A percentile compares a stretch with the other conserved stretches of the same genome.
These are phyloP conservation scores for Leucosticte australis DNA, from an alignment of 2,113 vertebrate species.

Conservation along the genomic window DNA sequence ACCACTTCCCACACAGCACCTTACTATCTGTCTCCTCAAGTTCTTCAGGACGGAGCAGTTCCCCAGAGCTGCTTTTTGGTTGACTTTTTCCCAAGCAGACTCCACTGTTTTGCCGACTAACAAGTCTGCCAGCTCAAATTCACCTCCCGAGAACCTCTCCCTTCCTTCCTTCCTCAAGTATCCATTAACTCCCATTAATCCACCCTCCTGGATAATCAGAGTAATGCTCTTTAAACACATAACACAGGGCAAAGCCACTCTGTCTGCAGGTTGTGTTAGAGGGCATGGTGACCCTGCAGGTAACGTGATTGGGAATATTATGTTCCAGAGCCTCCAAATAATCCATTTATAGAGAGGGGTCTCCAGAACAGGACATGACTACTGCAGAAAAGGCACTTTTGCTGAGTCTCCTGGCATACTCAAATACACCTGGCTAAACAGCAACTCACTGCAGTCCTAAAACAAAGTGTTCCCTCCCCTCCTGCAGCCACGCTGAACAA, in stretches of 20 bases:
- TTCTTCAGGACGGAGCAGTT: not conserved
- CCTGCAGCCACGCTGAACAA: not conserved
- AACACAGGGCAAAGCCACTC: not conserved
- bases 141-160: not conserved
- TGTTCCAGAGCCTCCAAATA: not conserved
- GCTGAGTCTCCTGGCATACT: not conserved
- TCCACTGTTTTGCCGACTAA: not conserved
- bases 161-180: not conserved
- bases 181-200: not conserved
- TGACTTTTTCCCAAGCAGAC: not conserved
- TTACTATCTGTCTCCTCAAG: not conserved
- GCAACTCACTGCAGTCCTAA: not conserved
- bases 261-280: not conserved
- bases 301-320: not conserved
- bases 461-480: not conserved
- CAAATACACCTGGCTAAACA: not conserved
- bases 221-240: conserved; percentile 20
- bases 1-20: not conserved
- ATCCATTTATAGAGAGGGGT: not conserved
- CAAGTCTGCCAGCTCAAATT: not conserved
- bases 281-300: not conserved
- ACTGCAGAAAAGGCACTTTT: not conserved
- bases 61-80: not conserved
- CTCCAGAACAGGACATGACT: not conserved
- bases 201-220: not conserved